Evolutionary conservation across 1,140 invertebrate genomes (phyloP).

Genomic region (Nixonia krombeini): DNA sequence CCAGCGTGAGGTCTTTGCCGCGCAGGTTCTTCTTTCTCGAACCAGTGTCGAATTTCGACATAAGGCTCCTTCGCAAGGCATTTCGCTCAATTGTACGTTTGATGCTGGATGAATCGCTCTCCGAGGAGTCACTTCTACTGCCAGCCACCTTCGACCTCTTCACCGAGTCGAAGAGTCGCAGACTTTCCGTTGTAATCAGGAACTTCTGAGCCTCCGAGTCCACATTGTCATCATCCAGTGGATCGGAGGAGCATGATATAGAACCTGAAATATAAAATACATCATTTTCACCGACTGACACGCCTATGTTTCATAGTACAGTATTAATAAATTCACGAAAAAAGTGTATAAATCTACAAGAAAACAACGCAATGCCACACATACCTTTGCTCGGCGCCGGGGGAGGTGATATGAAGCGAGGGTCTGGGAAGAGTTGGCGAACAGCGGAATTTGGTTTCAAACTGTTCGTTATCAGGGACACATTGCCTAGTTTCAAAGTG

Average conservation of each 20-base stretch:
- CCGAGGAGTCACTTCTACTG: constrained; percentile 61
- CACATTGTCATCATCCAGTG: constrained; percentile 54
- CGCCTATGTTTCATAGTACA: no score
- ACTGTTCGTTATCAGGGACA: constrained; percentile 75
- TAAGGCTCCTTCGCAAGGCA: constrained; percentile 78
- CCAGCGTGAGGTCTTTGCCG: constrained; percentile 75
- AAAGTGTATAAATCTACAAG: background rate
- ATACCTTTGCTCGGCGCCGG: constrained; percentile 68
- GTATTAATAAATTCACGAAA: no score
- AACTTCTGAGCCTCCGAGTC: constrained; percentile 67
- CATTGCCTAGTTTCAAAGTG: constrained; percentile 75
- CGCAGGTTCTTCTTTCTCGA: constrained; percentile 65
- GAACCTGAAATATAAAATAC: constrained; percentile 15
- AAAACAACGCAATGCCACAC: background rate
- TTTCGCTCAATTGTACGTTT: constrained; percentile 81
- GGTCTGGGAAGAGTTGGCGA: constrained; percentile 79
- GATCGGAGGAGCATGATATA: constrained; percentile 16
- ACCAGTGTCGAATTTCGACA: constrained; percentile 74
- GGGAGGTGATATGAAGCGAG: constrained; percentile 73
- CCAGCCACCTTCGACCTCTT: constrained; percentile 73
- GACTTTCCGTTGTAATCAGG: constrained; percentile 76
- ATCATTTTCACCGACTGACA: no score
- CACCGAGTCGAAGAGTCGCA: constrained; percentile 77
- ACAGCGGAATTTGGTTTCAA: constrained; percentile 81
- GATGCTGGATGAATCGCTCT: constrained; percentile 74